Evolutionary conservation across 2,888 invertebrate species (phyloP).

Genomic region (Apamea monoglypha): DNA sequence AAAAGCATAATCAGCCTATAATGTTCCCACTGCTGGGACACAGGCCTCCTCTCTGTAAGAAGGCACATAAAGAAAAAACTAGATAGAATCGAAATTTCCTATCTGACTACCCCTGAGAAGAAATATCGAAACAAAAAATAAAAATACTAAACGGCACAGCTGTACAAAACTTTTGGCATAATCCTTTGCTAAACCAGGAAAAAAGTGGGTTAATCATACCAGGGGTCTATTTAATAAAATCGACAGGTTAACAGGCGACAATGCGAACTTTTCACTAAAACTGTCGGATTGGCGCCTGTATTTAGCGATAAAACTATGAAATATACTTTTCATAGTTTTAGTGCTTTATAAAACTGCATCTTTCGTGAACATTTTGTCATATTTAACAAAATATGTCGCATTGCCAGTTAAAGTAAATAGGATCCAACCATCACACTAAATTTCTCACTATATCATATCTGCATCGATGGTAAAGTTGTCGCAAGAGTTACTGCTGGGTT

Average conservation of each 20-base stretch:
- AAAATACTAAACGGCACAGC: not conserved
- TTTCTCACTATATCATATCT: not conserved
- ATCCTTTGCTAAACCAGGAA: not conserved
- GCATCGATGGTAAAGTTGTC: not conserved
- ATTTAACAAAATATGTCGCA: not conserved
- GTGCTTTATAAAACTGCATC: not conserved
- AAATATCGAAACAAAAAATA: not conserved
- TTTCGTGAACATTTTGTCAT: not conserved
- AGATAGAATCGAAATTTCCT: not conserved
- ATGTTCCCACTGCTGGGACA: too few relatives aligned
- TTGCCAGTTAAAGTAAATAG: not conserved
- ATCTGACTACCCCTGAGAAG: not conserved
- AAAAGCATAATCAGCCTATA: too few relatives aligned
- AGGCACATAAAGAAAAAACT: too few relatives aligned
- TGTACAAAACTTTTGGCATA: not conserved
- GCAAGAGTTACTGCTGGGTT: not conserved
- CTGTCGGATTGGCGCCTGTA: too few relatives aligned
- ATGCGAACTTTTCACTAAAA: not conserved
- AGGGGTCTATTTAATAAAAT: not conserved
- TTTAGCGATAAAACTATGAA: too few relatives aligned
- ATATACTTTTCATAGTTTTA: not conserved
- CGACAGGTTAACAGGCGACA: not conserved
- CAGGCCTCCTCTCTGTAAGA: too few relatives aligned
- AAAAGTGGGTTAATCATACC: not conserved
- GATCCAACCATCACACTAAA: not conserved